Percentiles rank a stretch among this genome's conserved stretches.
Evolutionary conservation across 64 coral and sea anemone genomes (phyloP).

Genomic region (Cladopsammia gracilis): DNA sequence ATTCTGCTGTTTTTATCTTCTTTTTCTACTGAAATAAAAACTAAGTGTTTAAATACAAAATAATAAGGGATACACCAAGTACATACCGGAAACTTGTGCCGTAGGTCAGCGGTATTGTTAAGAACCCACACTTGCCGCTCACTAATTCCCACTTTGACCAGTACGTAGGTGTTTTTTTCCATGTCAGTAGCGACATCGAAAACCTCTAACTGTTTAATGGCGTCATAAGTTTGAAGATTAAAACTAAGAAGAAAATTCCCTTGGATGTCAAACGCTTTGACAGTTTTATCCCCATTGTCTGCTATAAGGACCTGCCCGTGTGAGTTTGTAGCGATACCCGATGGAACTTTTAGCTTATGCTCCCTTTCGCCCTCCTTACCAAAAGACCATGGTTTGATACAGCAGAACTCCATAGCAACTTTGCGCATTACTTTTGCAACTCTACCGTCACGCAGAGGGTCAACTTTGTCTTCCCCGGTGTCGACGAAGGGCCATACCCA

Average conservation of each 20-base stretch:
- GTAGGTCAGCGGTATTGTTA: background rate
- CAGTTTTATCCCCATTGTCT: background rate
- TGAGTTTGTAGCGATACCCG: background rate
- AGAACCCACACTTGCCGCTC: background rate
- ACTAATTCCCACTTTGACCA: background rate
- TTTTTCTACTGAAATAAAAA: no score
- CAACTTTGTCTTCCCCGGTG: background rate
- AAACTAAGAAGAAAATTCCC: conserved; percentile 42
- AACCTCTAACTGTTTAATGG: background rate
- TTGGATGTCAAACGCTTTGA: background rate
- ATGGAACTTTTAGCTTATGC: background rate
- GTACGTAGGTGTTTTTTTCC: conserved; percentile 3
- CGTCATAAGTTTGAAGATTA: background rate
- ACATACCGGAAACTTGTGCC: conserved; percentile 12
- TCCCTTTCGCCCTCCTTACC: background rate
- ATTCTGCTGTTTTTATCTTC: background rate
- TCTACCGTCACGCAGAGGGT: background rate
- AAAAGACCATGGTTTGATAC: background rate
- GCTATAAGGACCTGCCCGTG: background rate
- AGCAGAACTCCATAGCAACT: background rate
- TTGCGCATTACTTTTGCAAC: background rate
- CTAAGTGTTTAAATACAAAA: no score
- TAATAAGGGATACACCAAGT: no score
- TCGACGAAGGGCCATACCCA: background rate
- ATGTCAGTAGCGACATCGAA: conserved; percentile 7